Percentiles rank a stretch among this genome's conserved stretches.
These are phyloP conservation scores for Autographa pulchrina DNA, from an alignment of 2,888 invertebrate species.

Conservation along the genomic window DNA sequence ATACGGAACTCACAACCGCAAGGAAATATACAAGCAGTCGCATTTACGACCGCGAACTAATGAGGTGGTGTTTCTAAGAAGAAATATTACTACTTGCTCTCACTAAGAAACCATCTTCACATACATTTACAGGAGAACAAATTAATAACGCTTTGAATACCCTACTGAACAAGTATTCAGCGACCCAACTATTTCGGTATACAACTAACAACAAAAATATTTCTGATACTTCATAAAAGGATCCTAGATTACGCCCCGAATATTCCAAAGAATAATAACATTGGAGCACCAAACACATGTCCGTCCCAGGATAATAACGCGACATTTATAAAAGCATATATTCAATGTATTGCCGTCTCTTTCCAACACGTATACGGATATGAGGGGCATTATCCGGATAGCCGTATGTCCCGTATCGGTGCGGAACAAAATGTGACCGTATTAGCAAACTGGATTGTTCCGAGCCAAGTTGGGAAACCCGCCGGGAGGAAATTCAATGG, in stretches of 20 bases:
- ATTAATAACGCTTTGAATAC: slow-evolving; percentile 25
- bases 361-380: slow-evolving; percentile 34
- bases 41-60: slow-evolving; percentile 3
- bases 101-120: not conserved
- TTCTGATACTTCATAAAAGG: slow-evolving; percentile 54
- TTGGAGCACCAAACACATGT: slow-evolving; percentile 48
- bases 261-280: slow-evolving; percentile 56
- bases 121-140: not conserved
- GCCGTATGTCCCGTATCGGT: slow-evolving; percentile 46
- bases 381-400: slow-evolving; percentile 43
- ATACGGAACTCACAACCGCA: slow-evolving; percentile 4
- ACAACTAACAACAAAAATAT: slow-evolving; percentile 47
- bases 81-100: slow-evolving; percentile 2
- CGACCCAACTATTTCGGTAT: slow-evolving; percentile 18
- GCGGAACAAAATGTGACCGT: slow-evolving; percentile 65
- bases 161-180: slow-evolving; percentile 14
- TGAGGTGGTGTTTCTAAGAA: not conserved
- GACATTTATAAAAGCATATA: slow-evolving; percentile 50
- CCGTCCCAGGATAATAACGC: slow-evolving; percentile 39
- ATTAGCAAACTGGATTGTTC: slow-evolving; percentile 75
- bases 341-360: slow-evolving; percentile 37
- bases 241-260: slow-evolving; percentile 44
- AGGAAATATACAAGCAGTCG: not conserved
- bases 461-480: slow-evolving; percentile 59
- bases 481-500: slow-evolving; percentile 71